A percentile compares a stretch with the other conserved stretches of the same genome.
Evolutionary conservation across 2,797 vertebrate genomes (phyloP).

Genomic region (Vultur gryphus): DNA sequence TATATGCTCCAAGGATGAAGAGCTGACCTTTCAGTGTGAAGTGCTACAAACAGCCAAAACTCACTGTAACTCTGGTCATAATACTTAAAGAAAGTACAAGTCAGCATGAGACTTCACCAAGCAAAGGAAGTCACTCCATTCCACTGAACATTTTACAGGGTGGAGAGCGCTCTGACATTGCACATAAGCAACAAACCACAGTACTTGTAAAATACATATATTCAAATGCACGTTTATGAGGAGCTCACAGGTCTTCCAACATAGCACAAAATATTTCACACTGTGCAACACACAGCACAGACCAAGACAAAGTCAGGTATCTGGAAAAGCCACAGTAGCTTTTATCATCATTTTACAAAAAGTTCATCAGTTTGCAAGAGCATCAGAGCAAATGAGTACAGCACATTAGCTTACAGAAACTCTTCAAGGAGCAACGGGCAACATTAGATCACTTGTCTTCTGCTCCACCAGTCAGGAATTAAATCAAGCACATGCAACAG

Average conservation of each 20-base stretch:
- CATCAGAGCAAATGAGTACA: not conserved
- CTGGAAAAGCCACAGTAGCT: not conserved
- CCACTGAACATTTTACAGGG: not conserved
- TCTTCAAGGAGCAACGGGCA: not conserved
- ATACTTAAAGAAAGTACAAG: not conserved
- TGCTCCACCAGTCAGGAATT: not conserved
- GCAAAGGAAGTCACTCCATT: not conserved
- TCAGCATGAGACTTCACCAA: not conserved
- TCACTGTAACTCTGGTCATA: not conserved
- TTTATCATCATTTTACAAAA: not conserved
- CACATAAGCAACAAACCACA: not conserved
- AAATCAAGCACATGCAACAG: not conserved
- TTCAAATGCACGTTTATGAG: not conserved
- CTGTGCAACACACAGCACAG: not conserved
- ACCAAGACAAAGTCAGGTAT: not conserved
- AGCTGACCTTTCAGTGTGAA: not conserved
- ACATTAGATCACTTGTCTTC: not conserved
- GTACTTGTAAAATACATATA: not conserved
- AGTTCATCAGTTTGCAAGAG: not conserved
- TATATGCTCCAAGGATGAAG: not conserved
- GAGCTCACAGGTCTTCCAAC: not conserved
- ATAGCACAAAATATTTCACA: not conserved
- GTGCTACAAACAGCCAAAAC: not conserved
- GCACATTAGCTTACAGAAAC: not conserved
- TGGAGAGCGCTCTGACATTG: not conserved